Evolutionary conservation across 2,888 invertebrate genomes (phyloP).

Genomic region (Drosophila macrospina): DNA sequence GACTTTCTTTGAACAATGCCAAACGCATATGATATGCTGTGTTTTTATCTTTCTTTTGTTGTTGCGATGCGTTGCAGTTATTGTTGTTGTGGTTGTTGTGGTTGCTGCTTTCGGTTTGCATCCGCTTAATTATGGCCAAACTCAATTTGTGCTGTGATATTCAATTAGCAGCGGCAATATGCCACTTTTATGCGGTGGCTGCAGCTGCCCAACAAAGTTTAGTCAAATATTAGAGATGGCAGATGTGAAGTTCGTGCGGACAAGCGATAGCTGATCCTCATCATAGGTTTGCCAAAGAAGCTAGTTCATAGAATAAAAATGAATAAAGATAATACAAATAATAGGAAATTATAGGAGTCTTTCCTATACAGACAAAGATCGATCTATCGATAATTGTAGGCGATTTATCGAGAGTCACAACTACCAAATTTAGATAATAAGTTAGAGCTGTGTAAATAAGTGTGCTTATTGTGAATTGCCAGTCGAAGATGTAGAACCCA

Average conservation of each 20-base stretch:
- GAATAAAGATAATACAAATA: too few species aligned
- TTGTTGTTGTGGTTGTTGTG: background rate
- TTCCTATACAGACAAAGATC: too few species aligned
- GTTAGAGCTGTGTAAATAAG: too few species aligned
- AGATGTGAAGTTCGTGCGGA: background rate
- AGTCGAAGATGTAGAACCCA: too few species aligned
- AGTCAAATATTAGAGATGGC: background rate
- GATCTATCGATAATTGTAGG: too few species aligned
- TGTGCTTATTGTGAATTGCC: too few species aligned
- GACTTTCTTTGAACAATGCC: background rate
- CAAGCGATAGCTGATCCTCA: too few species aligned
- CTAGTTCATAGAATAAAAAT: too few species aligned
- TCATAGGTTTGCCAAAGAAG: too few species aligned
- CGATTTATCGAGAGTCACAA: too few species aligned
- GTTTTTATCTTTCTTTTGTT: background rate
- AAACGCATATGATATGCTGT: background rate
- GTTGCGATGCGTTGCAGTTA: background rate
- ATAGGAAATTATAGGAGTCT: too few species aligned
- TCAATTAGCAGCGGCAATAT: constrained; percentile 26
- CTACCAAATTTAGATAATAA: too few species aligned
- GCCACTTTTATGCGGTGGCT: background rate
- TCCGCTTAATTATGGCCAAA: constrained; percentile 15
- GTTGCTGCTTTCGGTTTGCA: background rate
- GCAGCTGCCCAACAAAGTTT: background rate
- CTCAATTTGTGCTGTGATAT: constrained; percentile 31